phyloP scores from a whole-genome alignment of 2,888 invertebrate genomes.

The Galerucella calmariensis region DNA sequence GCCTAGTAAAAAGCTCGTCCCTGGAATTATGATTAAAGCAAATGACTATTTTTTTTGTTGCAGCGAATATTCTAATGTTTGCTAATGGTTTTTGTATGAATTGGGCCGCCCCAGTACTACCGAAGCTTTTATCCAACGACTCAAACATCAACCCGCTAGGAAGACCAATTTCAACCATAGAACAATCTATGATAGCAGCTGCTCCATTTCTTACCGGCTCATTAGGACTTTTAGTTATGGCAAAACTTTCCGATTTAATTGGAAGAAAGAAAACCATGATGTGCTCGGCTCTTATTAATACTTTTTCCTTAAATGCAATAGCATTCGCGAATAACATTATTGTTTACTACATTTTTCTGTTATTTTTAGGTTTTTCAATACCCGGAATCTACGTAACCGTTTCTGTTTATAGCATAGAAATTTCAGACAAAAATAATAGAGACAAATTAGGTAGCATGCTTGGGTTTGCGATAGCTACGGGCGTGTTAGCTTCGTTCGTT shows the following conservation, averaged over 20 bases:
- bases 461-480: background rate
- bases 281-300: background rate
- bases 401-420: conserved; percentile 3
- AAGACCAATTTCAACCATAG: conserved; percentile 6
- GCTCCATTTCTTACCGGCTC: background rate
- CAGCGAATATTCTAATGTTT: conserved; percentile 1
- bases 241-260: conserved; percentile 11
- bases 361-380: background rate
- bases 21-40: no score
- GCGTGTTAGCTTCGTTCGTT: background rate
- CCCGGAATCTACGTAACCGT: background rate
- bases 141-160: conserved; percentile 12
- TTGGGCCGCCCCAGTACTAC: conserved; percentile 9
- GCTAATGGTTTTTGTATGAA: background rate
- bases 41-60: background rate
- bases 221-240: background rate
- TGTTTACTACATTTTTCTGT: conserved; percentile 6
- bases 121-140: conserved; percentile 13
- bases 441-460: background rate
- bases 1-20: no score
- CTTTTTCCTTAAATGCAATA: background rate
- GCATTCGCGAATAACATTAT: conserved; percentile 9
- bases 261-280: conserved; percentile 17
- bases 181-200: background rate
- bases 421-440: conserved; percentile 9